A percentile compares a stretch with the other conserved stretches of the same genome.
These are phyloP conservation scores for Eulithis testata DNA, from an alignment of 2,888 invertebrate genomes.

Conservation along the genomic window DNA sequence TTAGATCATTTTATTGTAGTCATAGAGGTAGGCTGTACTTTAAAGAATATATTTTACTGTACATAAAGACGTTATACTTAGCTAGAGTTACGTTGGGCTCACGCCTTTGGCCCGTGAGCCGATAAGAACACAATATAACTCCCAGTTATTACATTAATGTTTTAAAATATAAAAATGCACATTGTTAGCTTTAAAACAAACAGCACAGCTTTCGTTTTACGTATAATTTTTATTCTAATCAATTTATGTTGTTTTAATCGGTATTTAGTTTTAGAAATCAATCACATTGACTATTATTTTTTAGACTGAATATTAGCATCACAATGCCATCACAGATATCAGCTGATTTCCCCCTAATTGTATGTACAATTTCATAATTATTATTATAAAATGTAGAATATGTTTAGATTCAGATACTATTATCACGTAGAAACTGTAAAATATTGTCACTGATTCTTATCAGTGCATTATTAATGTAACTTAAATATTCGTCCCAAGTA, in stretches of 20 bases:
- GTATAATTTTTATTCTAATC: constrained; percentile 39
- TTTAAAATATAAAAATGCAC: constrained; percentile 70
- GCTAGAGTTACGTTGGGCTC: constrained; percentile 34
- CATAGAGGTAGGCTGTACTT: constrained; percentile 79
- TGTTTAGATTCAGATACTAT: constrained; percentile 58
- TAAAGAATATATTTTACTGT: constrained; percentile 72
- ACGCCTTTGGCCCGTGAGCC: background rate
- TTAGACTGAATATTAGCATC: constrained; percentile 70
- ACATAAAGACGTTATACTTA: constrained; percentile 69
- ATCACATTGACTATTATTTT: constrained; percentile 48
- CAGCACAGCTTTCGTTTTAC: constrained; percentile 68
- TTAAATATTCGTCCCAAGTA: constrained; percentile 62
- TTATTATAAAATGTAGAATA: constrained; percentile 50
- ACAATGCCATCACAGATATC: constrained; percentile 73
- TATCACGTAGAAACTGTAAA: constrained; percentile 37
- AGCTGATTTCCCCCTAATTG: constrained; percentile 48
- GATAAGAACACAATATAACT: constrained; percentile 35
- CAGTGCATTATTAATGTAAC: constrained; percentile 71
- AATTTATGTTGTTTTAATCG: constrained; percentile 51
- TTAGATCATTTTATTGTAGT: constrained; percentile 83
- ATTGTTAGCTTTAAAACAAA: constrained; percentile 75
- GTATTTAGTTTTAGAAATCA: constrained; percentile 53
- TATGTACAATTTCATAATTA: constrained; percentile 54
- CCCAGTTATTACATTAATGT: constrained; percentile 56
- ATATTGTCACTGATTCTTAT: constrained; percentile 63